Evolutionary conservation across 2,797 vertebrate species (phyloP).

Genomic region (Tokudaia tokunoshimensis): DNA sequence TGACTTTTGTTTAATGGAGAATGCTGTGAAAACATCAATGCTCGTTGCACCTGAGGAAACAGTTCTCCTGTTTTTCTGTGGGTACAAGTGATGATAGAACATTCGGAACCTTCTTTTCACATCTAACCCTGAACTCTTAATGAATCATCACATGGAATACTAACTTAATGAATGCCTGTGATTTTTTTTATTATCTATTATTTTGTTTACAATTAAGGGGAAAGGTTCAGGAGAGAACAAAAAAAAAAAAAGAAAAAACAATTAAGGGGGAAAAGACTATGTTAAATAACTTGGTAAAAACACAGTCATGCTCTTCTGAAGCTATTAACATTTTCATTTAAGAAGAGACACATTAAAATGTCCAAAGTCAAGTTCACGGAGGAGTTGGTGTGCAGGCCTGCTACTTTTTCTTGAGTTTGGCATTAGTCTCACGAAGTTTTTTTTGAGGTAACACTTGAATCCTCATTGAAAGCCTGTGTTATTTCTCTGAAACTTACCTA

Average conservation of each 20-base stretch:
- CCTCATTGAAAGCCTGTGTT: slow-evolving; percentile 63
- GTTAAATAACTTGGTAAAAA: slow-evolving; percentile 64
- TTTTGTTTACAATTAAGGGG: slow-evolving; percentile 55
- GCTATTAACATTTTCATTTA: slow-evolving; percentile 65
- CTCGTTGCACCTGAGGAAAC: too few species aligned
- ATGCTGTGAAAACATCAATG: slow-evolving; percentile 4
- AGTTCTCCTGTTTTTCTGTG: slow-evolving; percentile 35
- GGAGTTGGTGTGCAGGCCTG: slow-evolving; percentile 60
- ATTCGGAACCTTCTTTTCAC: slow-evolving; percentile 44
- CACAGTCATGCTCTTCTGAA: slow-evolving; percentile 61
- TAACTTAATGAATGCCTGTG: slow-evolving; percentile 58
- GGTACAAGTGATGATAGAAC: slow-evolving; percentile 18
- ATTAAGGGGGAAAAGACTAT: background rate
- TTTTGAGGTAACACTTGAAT: slow-evolving; percentile 57
- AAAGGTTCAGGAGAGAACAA: too few species aligned
- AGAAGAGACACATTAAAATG: slow-evolving; percentile 75
- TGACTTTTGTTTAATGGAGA: slow-evolving; percentile 36
- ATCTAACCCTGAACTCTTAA: slow-evolving; percentile 7
- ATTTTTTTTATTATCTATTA: slow-evolving; percentile 59
- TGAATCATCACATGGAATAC: slow-evolving; percentile 41
- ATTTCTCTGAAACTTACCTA: slow-evolving; percentile 43
- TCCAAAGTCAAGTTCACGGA: slow-evolving; percentile 66
- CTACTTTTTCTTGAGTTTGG: slow-evolving; percentile 61
- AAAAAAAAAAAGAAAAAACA: background rate
- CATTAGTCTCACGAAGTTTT: slow-evolving; percentile 63